These are phyloP conservation scores for Torymus aiolomorphi DNA, from an alignment of 2,888 invertebrate genomes.

Conservation along the genomic window DNA sequence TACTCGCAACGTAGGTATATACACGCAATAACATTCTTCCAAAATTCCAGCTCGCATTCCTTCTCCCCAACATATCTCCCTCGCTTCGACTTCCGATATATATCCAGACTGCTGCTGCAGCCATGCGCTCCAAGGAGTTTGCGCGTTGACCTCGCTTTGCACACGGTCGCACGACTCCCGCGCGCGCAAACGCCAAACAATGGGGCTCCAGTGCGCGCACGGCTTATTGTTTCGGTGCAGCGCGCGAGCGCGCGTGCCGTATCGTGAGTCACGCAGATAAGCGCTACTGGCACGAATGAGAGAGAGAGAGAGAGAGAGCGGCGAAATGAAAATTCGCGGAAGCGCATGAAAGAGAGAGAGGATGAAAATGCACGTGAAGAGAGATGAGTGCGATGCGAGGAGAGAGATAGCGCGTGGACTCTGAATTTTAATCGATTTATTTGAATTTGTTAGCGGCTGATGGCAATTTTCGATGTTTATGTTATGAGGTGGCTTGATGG, in stretches of 20 bases:
- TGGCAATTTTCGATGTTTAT: conserved; percentile 14
- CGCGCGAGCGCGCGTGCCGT: too few relatives aligned
- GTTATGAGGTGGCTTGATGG: neutral
- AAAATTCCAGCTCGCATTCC: too few relatives aligned
- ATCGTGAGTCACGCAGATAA: neutral
- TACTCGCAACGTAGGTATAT: too few relatives aligned
- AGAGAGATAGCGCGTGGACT: neutral
- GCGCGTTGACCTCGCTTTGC: too few relatives aligned
- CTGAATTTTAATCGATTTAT: conserved; percentile 42
- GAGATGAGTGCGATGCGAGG: too few relatives aligned
- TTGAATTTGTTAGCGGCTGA: conserved; percentile 8
- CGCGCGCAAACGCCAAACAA: neutral
- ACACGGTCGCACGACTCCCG: neutral
- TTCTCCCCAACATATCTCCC: too few relatives aligned
- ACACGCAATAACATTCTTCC: too few relatives aligned
- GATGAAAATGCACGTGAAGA: neutral
- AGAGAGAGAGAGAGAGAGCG: neutral
- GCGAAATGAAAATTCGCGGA: conserved; percentile 28
- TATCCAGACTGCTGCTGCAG: too few relatives aligned
- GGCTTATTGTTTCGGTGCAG: too few relatives aligned
- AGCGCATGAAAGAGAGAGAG: conserved; percentile 14
- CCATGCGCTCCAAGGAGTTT: too few relatives aligned
- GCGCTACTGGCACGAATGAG: neutral
- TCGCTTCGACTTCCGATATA: too few relatives aligned
- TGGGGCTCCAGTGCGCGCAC: neutral